Base-by-base conservation (phyloP, 2,888 invertebrate genomes). In the Lepetodrilus schrolli region DNA sequence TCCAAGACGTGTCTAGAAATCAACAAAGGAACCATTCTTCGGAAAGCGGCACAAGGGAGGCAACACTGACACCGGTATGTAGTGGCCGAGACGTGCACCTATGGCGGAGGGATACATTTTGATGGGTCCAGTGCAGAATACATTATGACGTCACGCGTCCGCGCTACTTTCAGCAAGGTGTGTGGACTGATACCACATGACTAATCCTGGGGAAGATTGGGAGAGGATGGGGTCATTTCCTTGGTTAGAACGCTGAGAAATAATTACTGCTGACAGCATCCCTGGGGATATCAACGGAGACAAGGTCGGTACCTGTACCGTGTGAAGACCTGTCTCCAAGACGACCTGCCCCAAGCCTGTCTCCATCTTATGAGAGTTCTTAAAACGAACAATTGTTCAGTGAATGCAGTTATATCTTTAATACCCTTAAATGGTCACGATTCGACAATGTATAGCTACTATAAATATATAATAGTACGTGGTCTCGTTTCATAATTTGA, bases 101-200 rank as follows among this genome's bases (percentile, higher is more conserved):
- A 30, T 58, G 58, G 58, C 58, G 58, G 34, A 58, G 34, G 58
- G 58, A 58, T 58, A 58, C 58, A 58, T 21, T 58, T 30, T 26
- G 30, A 30, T 26, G 34, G 30, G 58, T 58, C 58, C 58, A 58
- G 58, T 8, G 13, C 58, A 58, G 58, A 58, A 58, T 58, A 58
- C 58, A 58, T 58, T 58, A 58, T 58, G 58, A 58, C 58, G 58
- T 58, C 58, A 58, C 34, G 48, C 4, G 30, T 58, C 10, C 26
- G 58, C 34, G 30, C 58, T 58, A 34, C 58, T 58, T 58, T 58
- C 58, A 58, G 58, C 58, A 58, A 58, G 58, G 58, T 58, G 58
- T 58, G 58, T 58, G 58, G 30, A 58, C 30, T 58, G 58, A 58
- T 58, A 58, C 26, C 17, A 23, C 30, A 58, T 58, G 58, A 58